Evolutionary conservation across 2,888 invertebrate genomes (phyloP).

Genomic region (Spatulosminthurus flaviceps): DNA sequence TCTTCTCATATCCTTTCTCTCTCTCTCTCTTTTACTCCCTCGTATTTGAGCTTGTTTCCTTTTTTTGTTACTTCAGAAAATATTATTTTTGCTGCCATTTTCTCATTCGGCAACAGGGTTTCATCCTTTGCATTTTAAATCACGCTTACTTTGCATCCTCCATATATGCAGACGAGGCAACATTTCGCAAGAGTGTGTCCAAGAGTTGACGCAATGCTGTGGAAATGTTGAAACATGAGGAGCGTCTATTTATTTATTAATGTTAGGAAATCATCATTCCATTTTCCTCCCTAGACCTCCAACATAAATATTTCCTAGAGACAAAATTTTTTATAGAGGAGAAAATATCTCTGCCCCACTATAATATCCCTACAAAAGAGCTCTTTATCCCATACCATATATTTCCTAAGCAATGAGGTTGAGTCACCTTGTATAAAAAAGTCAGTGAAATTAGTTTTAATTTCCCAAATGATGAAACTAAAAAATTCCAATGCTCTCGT

Average conservation of each 20-base stretch:
- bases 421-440: too few species aligned
- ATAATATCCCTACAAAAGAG: too few species aligned
- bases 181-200: slow-evolving; percentile 3
- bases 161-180: background rate
- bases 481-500: too few species aligned
- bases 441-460: too few species aligned
- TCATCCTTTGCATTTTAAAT: slow-evolving; percentile 2
- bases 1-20: slow-evolving; percentile 8
- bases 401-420: too few species aligned
- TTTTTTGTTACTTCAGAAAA: background rate
- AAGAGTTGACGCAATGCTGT: background rate
- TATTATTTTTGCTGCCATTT: slow-evolving; percentile 4
- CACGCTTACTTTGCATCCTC: too few species aligned
- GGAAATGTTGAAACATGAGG: background rate
- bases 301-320: background rate
- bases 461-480: too few species aligned
- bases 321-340: background rate
- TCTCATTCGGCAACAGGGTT: background rate
- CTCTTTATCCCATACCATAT: too few species aligned
- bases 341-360: too few species aligned
- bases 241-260: slow-evolving; percentile 18
- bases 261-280: slow-evolving; percentile 14
- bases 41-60: background rate
- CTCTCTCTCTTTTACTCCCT: background rate
- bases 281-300: background rate